Evolutionary conservation across 1,140 invertebrate species (phyloP).

Genomic region (Tyrophagus putrescentiae): DNA sequence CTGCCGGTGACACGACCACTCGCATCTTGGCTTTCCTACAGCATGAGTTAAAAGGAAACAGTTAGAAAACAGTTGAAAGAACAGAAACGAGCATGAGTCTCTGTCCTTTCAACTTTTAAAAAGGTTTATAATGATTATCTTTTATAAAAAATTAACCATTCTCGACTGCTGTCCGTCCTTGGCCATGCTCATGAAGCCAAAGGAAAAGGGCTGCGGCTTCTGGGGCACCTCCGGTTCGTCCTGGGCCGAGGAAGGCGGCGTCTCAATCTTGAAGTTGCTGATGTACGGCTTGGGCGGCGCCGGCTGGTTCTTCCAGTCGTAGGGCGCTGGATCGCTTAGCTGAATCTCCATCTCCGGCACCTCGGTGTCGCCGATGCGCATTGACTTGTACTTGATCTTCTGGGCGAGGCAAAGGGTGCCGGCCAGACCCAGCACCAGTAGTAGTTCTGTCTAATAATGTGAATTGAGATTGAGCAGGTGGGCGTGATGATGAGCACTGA

Average conservation of each 20-base stretch:
- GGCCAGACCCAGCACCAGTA: background rate
- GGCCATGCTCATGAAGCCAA: slow-evolving; percentile 1
- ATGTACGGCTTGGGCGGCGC: slow-evolving; percentile 3
- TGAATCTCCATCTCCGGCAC: slow-evolving; percentile 9
- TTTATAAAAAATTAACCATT: too few relatives aligned
- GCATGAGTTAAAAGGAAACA: too few relatives aligned
- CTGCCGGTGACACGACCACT: slow-evolving; percentile 24
- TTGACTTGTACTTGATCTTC: background rate
- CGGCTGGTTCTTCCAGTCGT: slow-evolving; percentile 14
- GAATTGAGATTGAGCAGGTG: background rate
- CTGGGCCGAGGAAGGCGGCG: background rate
- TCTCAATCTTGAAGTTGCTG: slow-evolving; percentile 3
- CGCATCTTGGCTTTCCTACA: slow-evolving; percentile 20
- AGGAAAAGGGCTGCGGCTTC: slow-evolving; percentile 7
- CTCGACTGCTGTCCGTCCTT: slow-evolving; percentile 15
- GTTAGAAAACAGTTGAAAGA: too few relatives aligned
- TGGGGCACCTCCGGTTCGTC: slow-evolving; percentile 5
- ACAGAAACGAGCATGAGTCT: too few relatives aligned
- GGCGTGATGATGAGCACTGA: background rate
- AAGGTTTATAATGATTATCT: too few relatives aligned
- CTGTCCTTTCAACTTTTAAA: too few relatives aligned
- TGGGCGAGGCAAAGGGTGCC: background rate
- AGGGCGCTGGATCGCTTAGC: background rate
- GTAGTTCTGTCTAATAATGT: background rate
- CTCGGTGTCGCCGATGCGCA: slow-evolving; percentile 1